Conservation (phyloP, 2,888 invertebrate species). For the Cheilosia vulpina region DNA sequence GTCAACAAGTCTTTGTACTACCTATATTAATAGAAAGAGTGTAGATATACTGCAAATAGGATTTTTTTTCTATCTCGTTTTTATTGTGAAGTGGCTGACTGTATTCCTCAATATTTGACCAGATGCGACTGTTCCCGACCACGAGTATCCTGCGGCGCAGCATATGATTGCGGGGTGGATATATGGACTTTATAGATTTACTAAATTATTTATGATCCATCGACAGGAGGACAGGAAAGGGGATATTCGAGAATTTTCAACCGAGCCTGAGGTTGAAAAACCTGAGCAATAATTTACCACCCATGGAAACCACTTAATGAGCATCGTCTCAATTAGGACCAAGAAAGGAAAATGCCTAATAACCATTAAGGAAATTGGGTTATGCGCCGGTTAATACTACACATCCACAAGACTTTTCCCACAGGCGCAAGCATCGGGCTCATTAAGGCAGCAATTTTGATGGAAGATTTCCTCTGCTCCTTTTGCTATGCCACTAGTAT, state of each 20-base stretch:
- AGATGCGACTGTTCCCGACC: slow-evolving; percentile 74
- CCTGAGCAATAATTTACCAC: slow-evolving; percentile 28
- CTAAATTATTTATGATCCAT: slow-evolving; percentile 80
- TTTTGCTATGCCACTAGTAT: slow-evolving; percentile 22
- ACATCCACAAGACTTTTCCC: slow-evolving; percentile 16
- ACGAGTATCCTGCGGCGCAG: slow-evolving; percentile 57
- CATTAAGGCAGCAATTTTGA: slow-evolving; percentile 70
- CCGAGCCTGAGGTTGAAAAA: slow-evolving; percentile 26
- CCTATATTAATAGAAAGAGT: slow-evolving; percentile 59
- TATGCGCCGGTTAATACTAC: slow-evolving; percentile 77
- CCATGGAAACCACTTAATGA: slow-evolving; percentile 80
- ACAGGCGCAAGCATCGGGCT: slow-evolving; percentile 39
- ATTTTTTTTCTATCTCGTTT: slow-evolving; percentile 54
- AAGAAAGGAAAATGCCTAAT: slow-evolving; percentile 80
- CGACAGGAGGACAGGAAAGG: slow-evolving; percentile 31
- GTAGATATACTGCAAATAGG: slow-evolving; percentile 53
- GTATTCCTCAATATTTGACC: slow-evolving; percentile 76
- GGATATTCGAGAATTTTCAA: slow-evolving; percentile 41
- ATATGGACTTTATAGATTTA: slow-evolving; percentile 74
- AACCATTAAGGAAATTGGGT: slow-evolving; percentile 83
- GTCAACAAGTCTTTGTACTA: slow-evolving; percentile 72
- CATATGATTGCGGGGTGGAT: slow-evolving; percentile 53
- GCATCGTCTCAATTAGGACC: slow-evolving; percentile 81
- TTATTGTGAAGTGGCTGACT: slow-evolving; percentile 46
- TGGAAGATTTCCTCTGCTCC: slow-evolving; percentile 59